A percentile compares a stretch with the other conserved stretches of the same genome.
Conservation (phyloP, 2,797 vertebrate genomes). For the Pseudochromis fuscus region DNA sequence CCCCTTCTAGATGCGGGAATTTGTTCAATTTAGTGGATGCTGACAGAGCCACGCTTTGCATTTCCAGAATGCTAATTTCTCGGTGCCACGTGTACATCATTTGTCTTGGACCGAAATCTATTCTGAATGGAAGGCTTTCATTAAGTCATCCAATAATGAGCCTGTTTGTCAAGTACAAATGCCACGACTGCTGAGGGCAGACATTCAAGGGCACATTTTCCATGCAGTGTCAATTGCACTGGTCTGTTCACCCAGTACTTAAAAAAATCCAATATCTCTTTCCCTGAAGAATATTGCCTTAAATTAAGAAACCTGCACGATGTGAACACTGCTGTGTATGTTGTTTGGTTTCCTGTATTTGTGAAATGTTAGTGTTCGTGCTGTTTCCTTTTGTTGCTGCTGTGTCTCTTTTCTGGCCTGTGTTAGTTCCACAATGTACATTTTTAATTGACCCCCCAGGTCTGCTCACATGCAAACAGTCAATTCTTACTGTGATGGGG, state of each 20-base stretch:
- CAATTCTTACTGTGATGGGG: conserved; percentile 62
- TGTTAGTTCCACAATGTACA: conserved; percentile 40
- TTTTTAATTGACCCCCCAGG: conserved; percentile 69
- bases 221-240: conserved; percentile 56
- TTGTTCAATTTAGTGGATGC: conserved; percentile 63
- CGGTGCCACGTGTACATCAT: conserved; percentile 65
- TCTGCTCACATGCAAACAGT: conserved; percentile 63
- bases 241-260: conserved; percentile 37
- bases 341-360: not conserved
- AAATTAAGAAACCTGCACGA: conserved; percentile 33
- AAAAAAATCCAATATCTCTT: conserved; percentile 37
- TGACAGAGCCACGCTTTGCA: conserved; percentile 56
- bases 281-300: conserved; percentile 28
- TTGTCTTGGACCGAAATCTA: conserved; percentile 77
- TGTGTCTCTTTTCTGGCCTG: conserved; percentile 13
- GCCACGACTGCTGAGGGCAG: conserved; percentile 65
- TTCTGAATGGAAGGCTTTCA: conserved; percentile 80
- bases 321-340: not conserved
- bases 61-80: conserved; percentile 74
- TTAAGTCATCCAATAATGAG: conserved; percentile 83
- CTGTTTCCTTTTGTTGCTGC: not conserved
- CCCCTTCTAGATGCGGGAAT: conserved; percentile 54
- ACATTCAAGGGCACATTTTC: conserved; percentile 73
- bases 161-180: conserved; percentile 79
- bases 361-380: not conserved